Conservation (phyloP, 2,113 vertebrate genomes). For the Pyrgilauda ruficollis region DNA sequence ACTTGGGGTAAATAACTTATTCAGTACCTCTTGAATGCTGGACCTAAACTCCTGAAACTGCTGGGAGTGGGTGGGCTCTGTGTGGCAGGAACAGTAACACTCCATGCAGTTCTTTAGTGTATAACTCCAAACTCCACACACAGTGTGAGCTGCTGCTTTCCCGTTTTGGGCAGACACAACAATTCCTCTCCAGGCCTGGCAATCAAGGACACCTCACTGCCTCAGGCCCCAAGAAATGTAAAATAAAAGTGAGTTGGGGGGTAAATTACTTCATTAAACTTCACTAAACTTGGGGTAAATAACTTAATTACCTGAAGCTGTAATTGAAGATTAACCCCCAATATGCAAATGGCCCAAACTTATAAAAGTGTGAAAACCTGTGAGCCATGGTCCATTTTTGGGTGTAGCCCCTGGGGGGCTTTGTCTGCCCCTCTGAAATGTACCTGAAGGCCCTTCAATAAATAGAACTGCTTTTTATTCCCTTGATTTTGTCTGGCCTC, state of each 20-base stretch:
- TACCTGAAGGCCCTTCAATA: too few relatives aligned
- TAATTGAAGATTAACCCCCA: not conserved
- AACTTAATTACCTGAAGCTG: not conserved
- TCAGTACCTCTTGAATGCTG: not conserved
- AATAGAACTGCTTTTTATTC: not conserved
- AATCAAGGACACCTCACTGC: not conserved
- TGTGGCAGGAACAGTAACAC: not conserved
- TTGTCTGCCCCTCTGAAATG: accelerated
- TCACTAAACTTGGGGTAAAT: not conserved
- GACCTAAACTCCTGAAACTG: accelerated
- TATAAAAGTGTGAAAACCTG: not conserved
- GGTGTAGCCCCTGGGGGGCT: not conserved
- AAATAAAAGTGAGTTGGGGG: not conserved
- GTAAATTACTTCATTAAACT: too few relatives aligned
- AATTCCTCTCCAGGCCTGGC: not conserved
- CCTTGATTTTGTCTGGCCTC: too few relatives aligned
- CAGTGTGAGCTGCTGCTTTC: not conserved
- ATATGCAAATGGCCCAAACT: not conserved
- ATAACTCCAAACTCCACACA: not conserved
- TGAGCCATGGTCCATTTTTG: accelerated
- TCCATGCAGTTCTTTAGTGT: not conserved
- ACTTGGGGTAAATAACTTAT: not conserved
- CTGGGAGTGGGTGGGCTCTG: not conserved
- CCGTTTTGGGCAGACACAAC: not conserved
- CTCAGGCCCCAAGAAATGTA: accelerated